Evolutionary conservation across 2,888 invertebrate species (phyloP), one percentile per base, ranked within the genome.

Genomic region (Pseudococcus viburni): DNA sequence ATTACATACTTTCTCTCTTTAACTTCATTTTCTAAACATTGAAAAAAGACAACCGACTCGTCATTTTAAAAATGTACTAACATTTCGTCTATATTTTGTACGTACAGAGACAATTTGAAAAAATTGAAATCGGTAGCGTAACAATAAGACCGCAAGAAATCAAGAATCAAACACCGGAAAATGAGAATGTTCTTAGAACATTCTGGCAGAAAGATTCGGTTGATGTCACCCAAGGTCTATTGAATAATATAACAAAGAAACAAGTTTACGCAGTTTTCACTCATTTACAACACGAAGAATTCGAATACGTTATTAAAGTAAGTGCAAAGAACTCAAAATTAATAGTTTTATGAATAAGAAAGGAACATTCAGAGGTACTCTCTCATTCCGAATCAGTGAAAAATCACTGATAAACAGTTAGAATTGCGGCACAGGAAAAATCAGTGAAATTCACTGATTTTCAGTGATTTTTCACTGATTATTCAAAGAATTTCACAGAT

Each of bases 191-290:
- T 0, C 90, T 96, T 64, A 92, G 92, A 89, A 96, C 96, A 0
- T 95, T 94, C 92, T 97, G 96, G 96, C 95, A 95, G 92, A 94
- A 95, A 92, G 95, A 95, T 89, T 95, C 95, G 84, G 93, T 96
- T 90, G 95, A 97, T 91, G 91, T 97, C 51, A 94, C 95, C 0
- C 93, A 96, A 0, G 97, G 97, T n/a, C 1, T 85, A 0, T 93
- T 97, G 91, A 96, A 97, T 92, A 6, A 42, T 3, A 1, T 0
- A 33, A n/a, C 0, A 96, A 55, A n/a, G n/a, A 96, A 84, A 92
- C n/a, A 94, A 68, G 94, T 96, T 51, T 94, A 95, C 84, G 96
- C 95, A 0, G 92, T 95, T 42, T 94, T 96, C 91, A 95, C 95
- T 0, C 97, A 97, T 92, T 93, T 97, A 89, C 96, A 96, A 92